Conservation (phyloP, 2,113 vertebrate species). For the Ranitomeya variabilis region DNA sequence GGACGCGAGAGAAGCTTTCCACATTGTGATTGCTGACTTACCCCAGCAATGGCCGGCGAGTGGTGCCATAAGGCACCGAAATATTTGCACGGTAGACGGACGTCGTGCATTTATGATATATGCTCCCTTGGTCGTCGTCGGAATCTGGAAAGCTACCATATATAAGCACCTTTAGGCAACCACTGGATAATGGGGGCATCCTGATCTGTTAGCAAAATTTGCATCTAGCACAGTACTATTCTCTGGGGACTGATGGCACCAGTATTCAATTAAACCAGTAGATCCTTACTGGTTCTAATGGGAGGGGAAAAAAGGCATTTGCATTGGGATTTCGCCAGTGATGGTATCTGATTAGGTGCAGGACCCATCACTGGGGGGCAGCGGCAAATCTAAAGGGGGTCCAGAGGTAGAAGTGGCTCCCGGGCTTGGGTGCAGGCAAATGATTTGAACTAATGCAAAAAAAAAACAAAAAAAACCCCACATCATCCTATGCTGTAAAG, state of each 20-base stretch:
- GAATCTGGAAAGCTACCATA: no score
- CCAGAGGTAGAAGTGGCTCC: neutral
- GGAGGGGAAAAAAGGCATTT: neutral
- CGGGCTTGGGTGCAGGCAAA: neutral
- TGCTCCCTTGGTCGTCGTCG: no score
- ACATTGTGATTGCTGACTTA: neutral
- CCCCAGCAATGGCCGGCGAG: neutral
- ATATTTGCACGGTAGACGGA: no score
- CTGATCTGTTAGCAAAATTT: no score
- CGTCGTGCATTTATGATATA: no score
- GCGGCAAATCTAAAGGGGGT: neutral
- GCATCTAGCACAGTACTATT: no score
- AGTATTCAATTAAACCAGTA: no score
- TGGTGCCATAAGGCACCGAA: no score
- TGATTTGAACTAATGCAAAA: neutral
- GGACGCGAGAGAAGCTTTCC: neutral
- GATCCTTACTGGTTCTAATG: no score
- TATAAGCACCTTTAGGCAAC: no score
- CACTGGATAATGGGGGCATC: no score
- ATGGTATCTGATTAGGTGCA: neutral
- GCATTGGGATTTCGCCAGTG: neutral
- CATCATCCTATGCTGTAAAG: neutral
- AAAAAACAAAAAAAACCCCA: neutral
- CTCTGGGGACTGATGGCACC: no score
- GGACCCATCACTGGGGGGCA: neutral